Percentiles rank a stretch among this genome's conserved stretches.
Conservation (phyloP, 2,113 vertebrate genomes). For the Rhombomys opimus region DNA sequence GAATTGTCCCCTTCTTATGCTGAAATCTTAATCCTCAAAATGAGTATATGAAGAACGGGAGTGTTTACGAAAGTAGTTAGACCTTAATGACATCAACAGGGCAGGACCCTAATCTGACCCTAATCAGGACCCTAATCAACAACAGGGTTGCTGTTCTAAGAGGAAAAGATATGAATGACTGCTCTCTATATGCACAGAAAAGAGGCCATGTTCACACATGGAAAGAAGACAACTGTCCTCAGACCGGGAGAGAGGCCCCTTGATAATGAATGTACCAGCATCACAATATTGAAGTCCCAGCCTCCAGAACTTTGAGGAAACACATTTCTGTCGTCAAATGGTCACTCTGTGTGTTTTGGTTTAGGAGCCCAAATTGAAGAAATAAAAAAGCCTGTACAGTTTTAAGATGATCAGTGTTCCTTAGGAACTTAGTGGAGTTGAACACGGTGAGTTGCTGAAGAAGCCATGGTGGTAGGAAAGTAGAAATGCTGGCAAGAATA, state of each 20-base stretch:
- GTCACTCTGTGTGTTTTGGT: not conserved
- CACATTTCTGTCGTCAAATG: not conserved
- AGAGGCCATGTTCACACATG: not conserved
- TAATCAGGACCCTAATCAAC: not conserved
- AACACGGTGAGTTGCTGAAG: not conserved
- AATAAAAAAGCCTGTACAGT: not conserved
- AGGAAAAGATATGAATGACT: not conserved
- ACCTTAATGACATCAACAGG: not conserved
- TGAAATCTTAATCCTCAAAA: not conserved
- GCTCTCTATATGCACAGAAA: not conserved
- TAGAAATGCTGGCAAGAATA: not conserved
- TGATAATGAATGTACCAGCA: not conserved
- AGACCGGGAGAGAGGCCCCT: not conserved
- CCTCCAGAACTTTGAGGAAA: not conserved
- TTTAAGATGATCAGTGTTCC: not conserved
- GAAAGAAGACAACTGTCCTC: not conserved
- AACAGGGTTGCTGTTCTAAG: not conserved
- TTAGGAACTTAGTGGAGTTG: not conserved
- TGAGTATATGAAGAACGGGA: not conserved
- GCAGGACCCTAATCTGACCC: not conserved
- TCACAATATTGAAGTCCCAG: not conserved
- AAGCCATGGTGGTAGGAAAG: not conserved
- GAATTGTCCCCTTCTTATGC: not conserved
- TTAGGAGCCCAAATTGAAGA: not conserved
- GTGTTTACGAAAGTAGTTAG: not conserved